phyloP scores from a whole-genome alignment of 2,113 vertebrate genomes.

The Ctenodactylus gundi region DNA sequence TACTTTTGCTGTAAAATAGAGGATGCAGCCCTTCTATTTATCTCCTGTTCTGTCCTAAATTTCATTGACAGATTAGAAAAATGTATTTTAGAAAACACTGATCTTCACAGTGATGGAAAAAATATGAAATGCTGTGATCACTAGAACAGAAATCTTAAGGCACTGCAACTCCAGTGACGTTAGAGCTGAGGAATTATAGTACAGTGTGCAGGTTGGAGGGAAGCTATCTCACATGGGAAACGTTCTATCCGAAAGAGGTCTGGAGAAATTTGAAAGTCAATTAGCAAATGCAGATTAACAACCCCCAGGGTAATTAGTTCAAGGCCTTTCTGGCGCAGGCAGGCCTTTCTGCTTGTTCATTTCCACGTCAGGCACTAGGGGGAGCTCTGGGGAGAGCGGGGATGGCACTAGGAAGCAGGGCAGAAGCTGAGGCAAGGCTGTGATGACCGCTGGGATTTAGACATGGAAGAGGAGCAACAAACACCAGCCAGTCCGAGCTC shows the following conservation, averaged over 20 bases:
- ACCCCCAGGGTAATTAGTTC: neutral
- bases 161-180: neutral
- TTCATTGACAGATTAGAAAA: slow-evolving; percentile 12
- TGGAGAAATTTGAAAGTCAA: neutral
- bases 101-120: neutral
- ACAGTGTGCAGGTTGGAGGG: neutral
- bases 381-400: neutral
- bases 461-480: neutral
- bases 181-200: neutral
- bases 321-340: neutral
- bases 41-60: neutral
- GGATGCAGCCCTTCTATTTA: neutral
- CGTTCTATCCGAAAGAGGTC: neutral
- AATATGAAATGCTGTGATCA: neutral
- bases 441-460: neutral
- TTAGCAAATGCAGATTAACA: neutral
- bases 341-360: neutral
- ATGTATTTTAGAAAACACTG: neutral
- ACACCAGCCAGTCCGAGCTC: neutral
- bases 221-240: neutral
- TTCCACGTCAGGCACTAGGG: neutral
- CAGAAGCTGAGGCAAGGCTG: neutral
- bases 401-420: too few species aligned
- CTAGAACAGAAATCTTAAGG: neutral
- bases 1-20: neutral